Base-by-base conservation (phyloP, 2,113 vertebrate genomes). In the Calypte anna region DNA sequence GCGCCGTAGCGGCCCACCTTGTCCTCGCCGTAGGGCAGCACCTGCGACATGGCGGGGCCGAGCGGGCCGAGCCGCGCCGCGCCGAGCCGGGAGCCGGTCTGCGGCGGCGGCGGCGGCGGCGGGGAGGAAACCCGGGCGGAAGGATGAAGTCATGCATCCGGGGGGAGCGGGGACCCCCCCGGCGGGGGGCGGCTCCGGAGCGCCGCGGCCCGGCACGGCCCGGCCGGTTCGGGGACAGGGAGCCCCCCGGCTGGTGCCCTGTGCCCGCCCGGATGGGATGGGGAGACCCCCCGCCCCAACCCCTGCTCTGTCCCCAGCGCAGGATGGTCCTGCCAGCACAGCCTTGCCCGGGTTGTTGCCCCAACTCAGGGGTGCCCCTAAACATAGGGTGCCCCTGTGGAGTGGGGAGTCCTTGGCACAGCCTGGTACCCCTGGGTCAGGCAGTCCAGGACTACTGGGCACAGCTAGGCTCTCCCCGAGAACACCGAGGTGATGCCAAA, bases 71-170 rank as follows among this genome's bases (percentile, higher is more conserved):
- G 83, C 57, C 92, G 87, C 90, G 96, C 95, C 84, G 91, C 91
- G 94, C 86, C 92, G 62, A 90, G 90, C 88, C 93, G 93, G 95
- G 90, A 94, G 88, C 92, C 58, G 96, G 96, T 96, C 88, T 94
- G 91, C 81, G 84, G 98, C 98, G 98, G 97, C 96, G 97, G 98
- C 97, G 97, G 98, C 98, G 98, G 98, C 98, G 98, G 98, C 99
- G 99, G 99, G 98, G 98, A 98, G 98, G 98, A 98, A 99, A 98
- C 99, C 98, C 98, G 96, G 98, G 98, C 98, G 98, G 98, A 98
- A 98, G 98, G 98, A 98, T 99, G 99, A 99, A 99, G 99, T 99
- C 99, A 99, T 99, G 98, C 98, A 99, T 98, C 98, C 98, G 98
- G 98, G 98, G 96, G 97, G 98, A 72, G 91, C 96, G 96, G 79